A percentile compares a stretch with the other conserved stretches of the same genome.
Evolutionary conservation across 1,140 invertebrate species (phyloP).

Genomic region (Scylla paramamosain): DNA sequence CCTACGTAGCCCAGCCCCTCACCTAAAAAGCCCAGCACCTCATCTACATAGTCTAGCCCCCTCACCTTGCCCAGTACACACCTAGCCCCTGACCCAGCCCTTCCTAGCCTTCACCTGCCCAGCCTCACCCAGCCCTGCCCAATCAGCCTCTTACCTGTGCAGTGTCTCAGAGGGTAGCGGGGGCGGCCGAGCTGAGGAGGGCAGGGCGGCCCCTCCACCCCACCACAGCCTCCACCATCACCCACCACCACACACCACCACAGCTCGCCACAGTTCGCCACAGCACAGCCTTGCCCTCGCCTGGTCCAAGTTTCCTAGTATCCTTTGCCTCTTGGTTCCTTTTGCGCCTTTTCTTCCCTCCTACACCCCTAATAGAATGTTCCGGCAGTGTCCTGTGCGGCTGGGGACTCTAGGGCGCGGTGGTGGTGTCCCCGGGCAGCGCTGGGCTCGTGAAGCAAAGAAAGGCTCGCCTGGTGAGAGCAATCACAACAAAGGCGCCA

Average conservation of each 20-base stretch:
- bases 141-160: neutral
- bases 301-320: too few species aligned
- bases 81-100: too few species aligned
- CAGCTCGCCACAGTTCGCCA: neutral
- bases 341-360: neutral
- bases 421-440: neutral
- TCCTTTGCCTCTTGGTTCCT: too few species aligned
- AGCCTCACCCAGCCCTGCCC: neutral
- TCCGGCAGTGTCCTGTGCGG: neutral
- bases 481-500: constrained; percentile 75
- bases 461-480: constrained; percentile 58
- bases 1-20: too few species aligned
- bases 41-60: too few species aligned
- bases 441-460: constrained; percentile 40
- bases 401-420: neutral
- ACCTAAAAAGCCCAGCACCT: too few species aligned
- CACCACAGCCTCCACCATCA: neutral
- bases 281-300: too few species aligned
- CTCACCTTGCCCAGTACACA: too few species aligned
- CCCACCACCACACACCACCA: neutral
- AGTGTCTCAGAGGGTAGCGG: neutral
- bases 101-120: too few species aligned
- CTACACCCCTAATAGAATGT: neutral
- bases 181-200: neutral
- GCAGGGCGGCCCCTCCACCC: constrained; percentile 49